These are phyloP conservation scores for Ellobius talpinus DNA, from an alignment of 2,113 vertebrate species.

Conservation along the genomic window DNA sequence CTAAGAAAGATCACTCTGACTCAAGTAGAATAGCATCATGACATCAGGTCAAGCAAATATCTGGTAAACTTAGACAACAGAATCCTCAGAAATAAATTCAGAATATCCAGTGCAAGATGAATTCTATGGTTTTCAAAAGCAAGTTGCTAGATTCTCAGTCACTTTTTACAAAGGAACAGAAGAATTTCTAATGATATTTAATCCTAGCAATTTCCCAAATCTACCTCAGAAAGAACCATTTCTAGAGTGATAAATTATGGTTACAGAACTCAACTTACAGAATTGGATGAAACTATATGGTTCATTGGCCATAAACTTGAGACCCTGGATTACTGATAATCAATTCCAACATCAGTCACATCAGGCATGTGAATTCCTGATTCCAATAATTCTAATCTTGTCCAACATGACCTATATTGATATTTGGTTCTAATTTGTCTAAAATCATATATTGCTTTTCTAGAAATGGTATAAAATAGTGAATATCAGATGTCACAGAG, in stretches of 20 bases:
- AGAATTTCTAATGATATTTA: not conserved
- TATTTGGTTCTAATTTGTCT: not conserved
- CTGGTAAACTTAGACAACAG: not conserved
- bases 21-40: not conserved
- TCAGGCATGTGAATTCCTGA: not conserved
- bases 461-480: not conserved
- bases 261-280: not conserved
- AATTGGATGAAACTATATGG: not conserved
- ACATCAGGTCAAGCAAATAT: not conserved
- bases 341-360: not conserved
- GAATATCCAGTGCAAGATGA: not conserved
- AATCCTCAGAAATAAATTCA: not conserved
- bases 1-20: not conserved
- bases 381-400: not conserved
- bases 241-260: not conserved
- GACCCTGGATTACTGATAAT: not conserved
- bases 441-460: not conserved
- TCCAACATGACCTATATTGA: not conserved
- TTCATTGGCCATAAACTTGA: not conserved
- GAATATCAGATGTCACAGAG: not conserved
- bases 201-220: not conserved
- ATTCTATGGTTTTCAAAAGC: not conserved
- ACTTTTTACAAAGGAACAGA: not conserved
- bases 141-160: not conserved
- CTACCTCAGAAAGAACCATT: not conserved